Conservation (phyloP, 2,888 invertebrate genomes). For the Drosophila barbarae region DNA sequence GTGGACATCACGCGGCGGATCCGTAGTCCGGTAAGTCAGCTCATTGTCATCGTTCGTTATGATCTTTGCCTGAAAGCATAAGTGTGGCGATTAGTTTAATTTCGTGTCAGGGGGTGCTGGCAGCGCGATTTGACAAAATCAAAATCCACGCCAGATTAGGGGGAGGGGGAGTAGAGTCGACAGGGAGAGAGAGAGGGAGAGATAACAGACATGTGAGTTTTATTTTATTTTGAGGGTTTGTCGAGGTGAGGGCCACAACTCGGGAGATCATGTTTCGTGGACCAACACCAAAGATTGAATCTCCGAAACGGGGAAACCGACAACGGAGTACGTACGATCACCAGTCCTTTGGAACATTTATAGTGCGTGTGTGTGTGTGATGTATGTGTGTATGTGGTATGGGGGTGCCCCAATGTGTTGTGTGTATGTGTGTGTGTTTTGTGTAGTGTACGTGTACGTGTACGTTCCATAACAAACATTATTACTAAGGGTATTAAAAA, state of each 20-base stretch:
- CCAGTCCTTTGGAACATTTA: conserved; percentile 39
- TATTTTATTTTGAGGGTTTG: conserved; percentile 9
- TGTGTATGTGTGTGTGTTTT: conserved; percentile 5
- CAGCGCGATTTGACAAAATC: conserved; percentile 1
- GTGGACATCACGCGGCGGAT: conserved; percentile 86
- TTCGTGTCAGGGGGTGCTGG: not conserved
- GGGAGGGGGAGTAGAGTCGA: conserved; percentile 7
- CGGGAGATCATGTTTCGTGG: conserved; percentile 29
- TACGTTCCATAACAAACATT: conserved; percentile 44
- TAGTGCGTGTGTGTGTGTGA: conserved; percentile 8
- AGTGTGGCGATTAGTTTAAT: conserved; percentile 15
- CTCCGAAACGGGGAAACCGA: conserved; percentile 15
- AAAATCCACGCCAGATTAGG: conserved; percentile 24
- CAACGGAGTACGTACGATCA: conserved; percentile 31
- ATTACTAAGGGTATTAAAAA: conserved; percentile 35
- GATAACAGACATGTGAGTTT: conserved; percentile 40
- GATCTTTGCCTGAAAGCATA: conserved; percentile 84
- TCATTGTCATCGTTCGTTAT: conserved; percentile 84
- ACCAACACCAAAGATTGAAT: conserved; percentile 35
- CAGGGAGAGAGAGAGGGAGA: conserved; percentile 14
- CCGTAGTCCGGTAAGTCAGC: conserved; percentile 87
- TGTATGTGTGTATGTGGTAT: conserved; percentile 17
- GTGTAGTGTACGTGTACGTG: conserved; percentile 10
- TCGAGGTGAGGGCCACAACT: conserved; percentile 33
- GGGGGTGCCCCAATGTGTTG: conserved; percentile 27